phyloP scores from a whole-genome alignment of 2,797 vertebrate species.

The Okamejei kenojei region DNA sequence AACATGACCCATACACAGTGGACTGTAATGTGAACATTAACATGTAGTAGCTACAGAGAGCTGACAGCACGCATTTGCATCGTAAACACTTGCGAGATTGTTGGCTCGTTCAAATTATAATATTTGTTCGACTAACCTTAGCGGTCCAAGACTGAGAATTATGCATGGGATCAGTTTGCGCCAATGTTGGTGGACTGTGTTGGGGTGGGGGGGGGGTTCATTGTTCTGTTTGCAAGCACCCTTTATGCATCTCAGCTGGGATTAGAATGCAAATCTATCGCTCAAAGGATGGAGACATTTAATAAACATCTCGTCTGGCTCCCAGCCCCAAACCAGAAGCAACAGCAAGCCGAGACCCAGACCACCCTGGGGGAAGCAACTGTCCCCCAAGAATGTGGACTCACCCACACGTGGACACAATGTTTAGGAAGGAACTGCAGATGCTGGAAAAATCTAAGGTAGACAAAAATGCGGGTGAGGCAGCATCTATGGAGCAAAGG shows the following conservation, averaged over 20 bases:
- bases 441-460: too few species aligned
- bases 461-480: too few species aligned
- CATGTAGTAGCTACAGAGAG: not conserved
- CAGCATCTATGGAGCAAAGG: too few species aligned
- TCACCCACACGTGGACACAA: too few species aligned
- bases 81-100: not conserved
- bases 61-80: not conserved
- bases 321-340: not conserved
- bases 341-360: not conserved
- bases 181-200: not conserved
- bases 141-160: not conserved
- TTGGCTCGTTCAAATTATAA: conserved; percentile 10
- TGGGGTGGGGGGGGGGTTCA: not conserved
- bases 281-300: not conserved
- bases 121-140: not conserved
- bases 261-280: not conserved
- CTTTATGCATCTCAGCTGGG: not conserved
- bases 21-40: not conserved
- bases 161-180: not conserved
- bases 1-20: not conserved
- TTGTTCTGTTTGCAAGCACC: not conserved
- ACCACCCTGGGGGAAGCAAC: not conserved
- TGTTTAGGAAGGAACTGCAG: too few species aligned
- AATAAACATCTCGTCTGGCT: conserved; percentile 9
- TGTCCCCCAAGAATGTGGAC: not conserved